phyloP scores from a whole-genome alignment of 2,888 invertebrate genomes.

The Acholoe squamosa region DNA sequence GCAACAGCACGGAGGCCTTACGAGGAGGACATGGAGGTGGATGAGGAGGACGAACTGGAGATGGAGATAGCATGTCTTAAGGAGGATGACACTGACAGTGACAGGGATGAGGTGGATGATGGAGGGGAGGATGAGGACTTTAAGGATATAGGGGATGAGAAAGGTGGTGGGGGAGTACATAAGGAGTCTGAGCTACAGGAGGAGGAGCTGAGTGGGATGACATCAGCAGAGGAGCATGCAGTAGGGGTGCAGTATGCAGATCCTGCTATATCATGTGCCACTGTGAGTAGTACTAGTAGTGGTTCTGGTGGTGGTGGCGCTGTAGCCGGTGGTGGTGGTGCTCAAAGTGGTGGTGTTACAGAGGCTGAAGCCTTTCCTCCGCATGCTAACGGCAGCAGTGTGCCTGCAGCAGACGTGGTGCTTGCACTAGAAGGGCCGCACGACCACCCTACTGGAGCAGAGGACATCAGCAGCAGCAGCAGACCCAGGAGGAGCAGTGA shows the following conservation, averaged over 20 bases:
- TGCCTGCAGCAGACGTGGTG: background rate
- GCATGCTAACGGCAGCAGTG: constrained; percentile 1
- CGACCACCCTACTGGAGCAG: background rate
- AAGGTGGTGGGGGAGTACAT: background rate
- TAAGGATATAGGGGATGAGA: constrained; percentile 17
- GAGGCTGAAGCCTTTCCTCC: background rate
- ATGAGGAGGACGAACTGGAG: constrained; percentile 31
- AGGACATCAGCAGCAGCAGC: background rate
- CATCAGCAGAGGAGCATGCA: constrained; percentile 23
- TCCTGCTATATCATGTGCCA: background rate
- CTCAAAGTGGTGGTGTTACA: background rate
- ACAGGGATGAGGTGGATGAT: background rate
- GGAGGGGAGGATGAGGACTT: background rate
- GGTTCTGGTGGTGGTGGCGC: background rate
- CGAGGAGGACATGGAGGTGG: constrained; percentile 53
- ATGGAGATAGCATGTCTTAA: background rate
- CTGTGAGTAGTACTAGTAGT: background rate
- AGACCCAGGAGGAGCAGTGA: constrained; percentile 29
- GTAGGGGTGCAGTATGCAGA: background rate
- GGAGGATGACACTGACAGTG: background rate
- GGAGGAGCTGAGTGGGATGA: background rate
- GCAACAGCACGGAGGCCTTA: background rate
- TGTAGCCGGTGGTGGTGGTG: constrained; percentile 2
- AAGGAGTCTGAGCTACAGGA: background rate
- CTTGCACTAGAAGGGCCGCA: background rate